phyloP scores from a whole-genome alignment of 2,888 invertebrate genomes.

The Tipula vernalis region DNA sequence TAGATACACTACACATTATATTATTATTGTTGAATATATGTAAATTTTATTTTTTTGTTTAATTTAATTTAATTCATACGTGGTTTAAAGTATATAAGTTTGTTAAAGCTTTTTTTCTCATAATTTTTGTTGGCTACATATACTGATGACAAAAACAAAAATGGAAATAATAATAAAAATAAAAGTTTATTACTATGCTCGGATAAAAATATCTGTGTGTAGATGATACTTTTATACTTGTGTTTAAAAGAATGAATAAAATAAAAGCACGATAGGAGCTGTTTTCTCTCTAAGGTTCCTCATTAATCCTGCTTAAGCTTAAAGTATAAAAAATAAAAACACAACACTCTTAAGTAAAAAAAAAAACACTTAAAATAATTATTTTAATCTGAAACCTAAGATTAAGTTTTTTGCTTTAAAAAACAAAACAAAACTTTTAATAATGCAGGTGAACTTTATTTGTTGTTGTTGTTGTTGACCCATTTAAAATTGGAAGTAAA shows the following conservation, averaged over 20 bases:
- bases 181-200: not conserved
- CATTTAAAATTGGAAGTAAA: not conserved
- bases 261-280: not conserved
- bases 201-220: not conserved
- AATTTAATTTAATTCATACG: not conserved
- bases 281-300: not conserved
- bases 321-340: not conserved
- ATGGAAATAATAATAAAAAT: not conserved
- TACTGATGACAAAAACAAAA: not conserved
- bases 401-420: not conserved
- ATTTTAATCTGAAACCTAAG: not conserved
- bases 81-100: not conserved
- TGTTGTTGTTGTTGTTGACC: not conserved
- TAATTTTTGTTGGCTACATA: not conserved
- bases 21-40: not conserved
- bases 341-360: not conserved
- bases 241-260: not conserved
- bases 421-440: not conserved
- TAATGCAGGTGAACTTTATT: not conserved
- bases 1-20: not conserved
- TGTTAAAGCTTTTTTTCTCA: not conserved
- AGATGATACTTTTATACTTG: not conserved
- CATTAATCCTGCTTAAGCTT: not conserved
- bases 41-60: not conserved
- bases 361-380: not conserved